Base-by-base conservation (phyloP, 2,797 vertebrate genomes). In the Takifugu rubripes region DNA sequence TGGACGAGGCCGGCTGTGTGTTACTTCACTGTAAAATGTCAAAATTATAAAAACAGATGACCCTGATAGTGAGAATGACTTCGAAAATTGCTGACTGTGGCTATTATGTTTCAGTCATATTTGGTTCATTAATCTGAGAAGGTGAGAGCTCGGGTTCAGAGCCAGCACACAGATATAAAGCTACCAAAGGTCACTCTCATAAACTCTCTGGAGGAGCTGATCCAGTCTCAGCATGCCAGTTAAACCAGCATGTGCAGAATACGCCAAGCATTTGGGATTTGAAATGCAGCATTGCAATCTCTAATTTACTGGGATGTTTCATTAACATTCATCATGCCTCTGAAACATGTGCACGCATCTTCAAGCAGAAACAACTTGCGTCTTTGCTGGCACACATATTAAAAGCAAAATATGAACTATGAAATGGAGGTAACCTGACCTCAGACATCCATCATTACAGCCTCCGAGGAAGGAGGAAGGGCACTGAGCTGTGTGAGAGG, bases 101-200 rank as follows among this genome's bases (percentile, higher is more conserved):
- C 61, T 68, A 27, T 77, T 62, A 60, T 53, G 48, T 61, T 47
- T 40, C 53, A 63, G 69, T 66, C 56, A 56, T 73, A 43, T 70
- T 78, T 83, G 84, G 77, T 79, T 85, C 84, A 84, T 88, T 88
- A 86, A 82, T 67, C 77, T 49, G 66, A 61, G 79, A 88, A 87
- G 84, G 85, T 86, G 81, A 87, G 79, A 67, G 70, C 74, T 62
- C 25, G 64, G 79, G 72, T 64, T 75, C 54, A 77, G 74, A 47
- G 79, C 65, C 71, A 61, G 53, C 68, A 72, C 65, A 61, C 65
- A 55, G 70, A 79, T 79, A 66, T 78, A 70, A 72, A 68, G 74
- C 61, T 70, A 75, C 69, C 79, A 87, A 84, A 88, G 83, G 84
- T 87, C 81, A 83, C 63, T 60, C 68, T 66, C 81, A 82, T 81